Percentiles rank a stretch among this genome's conserved stretches.
Conservation (phyloP, 2,113 vertebrate genomes). For the Gnathonemus echidnorhynchus region DNA sequence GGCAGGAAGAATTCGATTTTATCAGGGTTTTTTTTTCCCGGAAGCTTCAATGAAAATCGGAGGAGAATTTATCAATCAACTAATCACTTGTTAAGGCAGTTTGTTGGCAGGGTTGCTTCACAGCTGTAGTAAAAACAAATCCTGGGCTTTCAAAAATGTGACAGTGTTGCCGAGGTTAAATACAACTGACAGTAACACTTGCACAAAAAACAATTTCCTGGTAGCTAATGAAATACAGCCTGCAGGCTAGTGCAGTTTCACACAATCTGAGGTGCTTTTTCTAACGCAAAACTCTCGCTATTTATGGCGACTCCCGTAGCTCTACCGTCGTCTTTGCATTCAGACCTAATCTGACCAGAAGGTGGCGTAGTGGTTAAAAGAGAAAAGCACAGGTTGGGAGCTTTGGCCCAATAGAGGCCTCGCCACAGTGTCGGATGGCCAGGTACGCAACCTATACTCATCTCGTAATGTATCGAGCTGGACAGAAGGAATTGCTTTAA, state of each 20-base stretch:
- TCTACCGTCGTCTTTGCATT: too few species aligned
- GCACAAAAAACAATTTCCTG: neutral
- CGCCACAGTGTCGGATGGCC: neutral
- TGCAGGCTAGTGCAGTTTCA: neutral
- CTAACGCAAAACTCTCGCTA: neutral
- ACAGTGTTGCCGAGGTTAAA: neutral
- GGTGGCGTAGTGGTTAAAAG: neutral
- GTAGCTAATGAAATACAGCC: neutral
- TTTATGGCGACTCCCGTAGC: neutral
- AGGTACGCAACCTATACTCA: neutral
- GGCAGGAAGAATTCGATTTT: neutral
- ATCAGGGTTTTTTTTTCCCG: neutral
- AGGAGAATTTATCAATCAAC: neutral
- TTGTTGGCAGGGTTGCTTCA: neutral
- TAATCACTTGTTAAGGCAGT: neutral
- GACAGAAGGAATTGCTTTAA: neutral
- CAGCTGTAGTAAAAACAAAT: constrained; percentile 1
- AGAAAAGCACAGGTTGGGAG: neutral
- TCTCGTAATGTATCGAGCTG: neutral
- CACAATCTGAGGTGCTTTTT: neutral
- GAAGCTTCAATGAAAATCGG: neutral
- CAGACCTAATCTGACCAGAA: neutral
- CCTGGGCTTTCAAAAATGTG: neutral
- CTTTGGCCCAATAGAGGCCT: neutral
- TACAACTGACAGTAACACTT: neutral